These are phyloP conservation scores for Atherix ibis DNA, from an alignment of 2,888 invertebrate genomes.

Conservation along the genomic window DNA sequence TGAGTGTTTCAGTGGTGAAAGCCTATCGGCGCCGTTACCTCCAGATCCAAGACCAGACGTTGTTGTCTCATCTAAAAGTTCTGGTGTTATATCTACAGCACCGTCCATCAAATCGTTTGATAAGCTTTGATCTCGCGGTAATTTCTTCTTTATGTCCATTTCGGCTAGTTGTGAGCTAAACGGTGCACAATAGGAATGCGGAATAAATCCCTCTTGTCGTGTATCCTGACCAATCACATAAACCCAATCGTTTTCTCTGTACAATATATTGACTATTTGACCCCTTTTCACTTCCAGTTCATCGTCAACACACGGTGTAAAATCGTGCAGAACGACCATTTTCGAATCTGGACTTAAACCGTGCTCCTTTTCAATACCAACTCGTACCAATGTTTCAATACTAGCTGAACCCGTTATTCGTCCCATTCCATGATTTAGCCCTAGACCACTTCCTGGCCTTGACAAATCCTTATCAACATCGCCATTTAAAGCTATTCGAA, in stretches of 20 bases:
- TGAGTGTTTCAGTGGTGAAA: conserved; percentile 24
- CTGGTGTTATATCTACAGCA: conserved; percentile 13
- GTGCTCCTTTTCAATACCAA: conserved; percentile 81
- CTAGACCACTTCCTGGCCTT: conserved; percentile 40
- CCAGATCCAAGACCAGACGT: conserved; percentile 11
- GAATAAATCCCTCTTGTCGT: conserved; percentile 85
- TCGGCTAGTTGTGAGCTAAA: conserved; percentile 64
- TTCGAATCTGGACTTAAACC: conserved; percentile 83
- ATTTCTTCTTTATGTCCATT: conserved; percentile 70
- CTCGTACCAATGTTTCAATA: conserved; percentile 38
- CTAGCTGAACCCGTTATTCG: conserved; percentile 89
- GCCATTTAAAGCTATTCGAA: conserved; percentile 49
- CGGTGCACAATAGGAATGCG: conserved; percentile 84
- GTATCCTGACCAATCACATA: conserved; percentile 86
- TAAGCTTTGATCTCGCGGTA: conserved; percentile 47
- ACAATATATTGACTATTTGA: conserved; percentile 85
- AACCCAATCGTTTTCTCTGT: conserved; percentile 94
- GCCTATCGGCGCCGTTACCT: conserved; percentile 10
- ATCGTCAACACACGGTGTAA: conserved; percentile 88
- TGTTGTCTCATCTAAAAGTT: conserved; percentile 13
- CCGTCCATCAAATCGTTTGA: conserved; percentile 40
- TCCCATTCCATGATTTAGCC: conserved; percentile 68
- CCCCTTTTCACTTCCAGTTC: conserved; percentile 81
- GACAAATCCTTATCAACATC: conserved; percentile 63
- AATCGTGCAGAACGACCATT: conserved; percentile 89